Conservation (phyloP, 2,113 vertebrate species). For the Oenanthe oenanthe region DNA sequence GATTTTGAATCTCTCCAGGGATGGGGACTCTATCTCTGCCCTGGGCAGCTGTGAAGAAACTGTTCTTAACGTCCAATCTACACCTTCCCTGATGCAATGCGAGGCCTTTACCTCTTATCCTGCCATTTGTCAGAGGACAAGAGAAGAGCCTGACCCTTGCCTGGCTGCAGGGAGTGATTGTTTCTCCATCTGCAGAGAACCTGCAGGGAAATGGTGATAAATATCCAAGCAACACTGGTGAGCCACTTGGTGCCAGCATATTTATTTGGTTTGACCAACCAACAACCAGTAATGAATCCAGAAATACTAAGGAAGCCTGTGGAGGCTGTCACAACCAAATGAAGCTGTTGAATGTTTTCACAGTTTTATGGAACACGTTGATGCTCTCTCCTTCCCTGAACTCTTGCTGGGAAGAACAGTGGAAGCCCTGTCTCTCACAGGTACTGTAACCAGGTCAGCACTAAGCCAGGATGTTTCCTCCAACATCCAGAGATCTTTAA, state of each 20-base stretch:
- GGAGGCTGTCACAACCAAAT: neutral
- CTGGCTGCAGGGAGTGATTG: neutral
- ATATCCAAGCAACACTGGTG: neutral
- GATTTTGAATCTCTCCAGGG: neutral
- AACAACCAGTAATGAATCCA: neutral
- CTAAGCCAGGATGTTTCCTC: neutral
- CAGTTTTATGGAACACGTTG: neutral
- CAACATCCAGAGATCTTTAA: neutral
- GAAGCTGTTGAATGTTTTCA: neutral
- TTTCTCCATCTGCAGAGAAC: neutral
- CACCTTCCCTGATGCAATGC: neutral
- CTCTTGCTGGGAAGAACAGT: neutral
- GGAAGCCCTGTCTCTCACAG: neutral
- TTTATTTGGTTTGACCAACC: neutral
- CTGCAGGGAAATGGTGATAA: neutral
- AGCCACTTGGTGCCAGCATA: neutral
- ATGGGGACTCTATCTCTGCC: neutral
- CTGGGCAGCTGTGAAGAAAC: neutral
- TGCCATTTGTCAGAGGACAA: neutral
- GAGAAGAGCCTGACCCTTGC: neutral
- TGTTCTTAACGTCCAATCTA: neutral
- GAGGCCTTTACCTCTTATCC: neutral
- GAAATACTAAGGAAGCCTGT: neutral
- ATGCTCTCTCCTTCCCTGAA: neutral
- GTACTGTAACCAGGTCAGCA: neutral